Evolutionary conservation across 2,797 vertebrate genomes (phyloP), one percentile per base, ranked within the genome.

Genomic region (Podargus strigoides): DNA sequence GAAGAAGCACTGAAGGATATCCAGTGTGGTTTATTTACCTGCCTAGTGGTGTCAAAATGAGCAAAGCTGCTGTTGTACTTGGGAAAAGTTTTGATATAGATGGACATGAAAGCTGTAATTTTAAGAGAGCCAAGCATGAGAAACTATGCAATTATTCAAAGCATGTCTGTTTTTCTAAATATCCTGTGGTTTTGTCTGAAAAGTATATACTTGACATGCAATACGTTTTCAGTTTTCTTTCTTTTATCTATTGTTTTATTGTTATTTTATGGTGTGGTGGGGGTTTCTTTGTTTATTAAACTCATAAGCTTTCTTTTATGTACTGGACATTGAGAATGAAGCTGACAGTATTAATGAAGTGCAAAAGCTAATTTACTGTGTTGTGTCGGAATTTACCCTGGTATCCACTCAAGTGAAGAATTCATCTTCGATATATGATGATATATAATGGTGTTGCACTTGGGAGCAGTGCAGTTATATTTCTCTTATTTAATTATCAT

Each of bases 281-380:
- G 6, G 20, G 14, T 7, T 86, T 72, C 39, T 52, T 63, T 53
- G 26, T 49, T 78, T 85, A 56, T 72, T 68, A 15, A 62, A 58
- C 34, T 58, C 15, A 39, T 66, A 66, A 66, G 20, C 47, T 88
- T 69, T 36, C 14, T 78, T 60, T 68, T 73, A 68, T 52, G 32
- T 68, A 47, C 39, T 87, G 62, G 73, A 74, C 50, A 27, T 20
- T 26, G 53, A 63, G n/a, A 67, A 18, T 49, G 47, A 67, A 88
- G 19, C 63, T 91, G 95, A 47, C 88, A 67, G 69, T 70, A 85
- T 96, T 94, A 96, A 96, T 95, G 78, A 94, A 89, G 87, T 87
- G 85, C 60, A 85, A 90, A 95, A 93, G 55, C 36, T 95, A 82
- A 94, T 94, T 95, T 91, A 85, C 58, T 93, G 5, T 79, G 70